Percentiles rank a stretch among this genome's conserved stretches.
These are phyloP conservation scores for Zaprionus tsacasi DNA, from an alignment of 1,140 invertebrate genomes.

Conservation along the genomic window DNA sequence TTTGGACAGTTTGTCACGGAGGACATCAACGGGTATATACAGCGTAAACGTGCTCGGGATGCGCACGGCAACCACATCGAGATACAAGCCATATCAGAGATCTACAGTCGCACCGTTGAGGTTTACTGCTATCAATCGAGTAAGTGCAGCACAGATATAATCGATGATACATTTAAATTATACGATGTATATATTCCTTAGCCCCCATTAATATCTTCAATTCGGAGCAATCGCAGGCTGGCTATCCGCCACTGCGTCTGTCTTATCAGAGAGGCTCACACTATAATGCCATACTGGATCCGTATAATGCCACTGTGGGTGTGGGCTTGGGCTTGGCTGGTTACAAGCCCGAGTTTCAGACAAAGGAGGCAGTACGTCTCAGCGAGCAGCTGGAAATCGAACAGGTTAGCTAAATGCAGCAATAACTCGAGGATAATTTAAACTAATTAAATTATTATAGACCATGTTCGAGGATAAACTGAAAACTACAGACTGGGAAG, in stretches of 20 bases:
- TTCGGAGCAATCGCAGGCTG: constrained; percentile 88
- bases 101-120: constrained; percentile 96
- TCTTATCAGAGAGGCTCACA: constrained; percentile 96
- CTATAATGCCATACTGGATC: constrained; percentile 96
- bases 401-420: constrained; percentile 84
- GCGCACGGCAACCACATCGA: constrained; percentile 97
- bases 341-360: constrained; percentile 91
- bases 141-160: constrained; percentile 79
- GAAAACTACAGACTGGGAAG: constrained; percentile 96
- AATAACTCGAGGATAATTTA: not conserved
- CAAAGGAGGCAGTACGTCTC: constrained; percentile 91
- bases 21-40: constrained; percentile 94
- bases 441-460: constrained; percentile 19
- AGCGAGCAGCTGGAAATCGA: constrained; percentile 95
- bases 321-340: constrained; percentile 94
- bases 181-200: constrained; percentile 75
- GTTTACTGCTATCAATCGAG: constrained; percentile 95
- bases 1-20: constrained; percentile 97
- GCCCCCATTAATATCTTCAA: constrained; percentile 97
- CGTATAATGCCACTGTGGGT: constrained; percentile 93
- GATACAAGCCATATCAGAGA: constrained; percentile 96
- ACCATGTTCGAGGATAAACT: constrained; percentile 97
- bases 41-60: constrained; percentile 90
- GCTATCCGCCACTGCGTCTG: constrained; percentile 93
- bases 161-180: constrained; percentile 4